These are phyloP conservation scores for Taurulus bubalis DNA, from an alignment of 2,113 vertebrate genomes.

Conservation along the genomic window DNA sequence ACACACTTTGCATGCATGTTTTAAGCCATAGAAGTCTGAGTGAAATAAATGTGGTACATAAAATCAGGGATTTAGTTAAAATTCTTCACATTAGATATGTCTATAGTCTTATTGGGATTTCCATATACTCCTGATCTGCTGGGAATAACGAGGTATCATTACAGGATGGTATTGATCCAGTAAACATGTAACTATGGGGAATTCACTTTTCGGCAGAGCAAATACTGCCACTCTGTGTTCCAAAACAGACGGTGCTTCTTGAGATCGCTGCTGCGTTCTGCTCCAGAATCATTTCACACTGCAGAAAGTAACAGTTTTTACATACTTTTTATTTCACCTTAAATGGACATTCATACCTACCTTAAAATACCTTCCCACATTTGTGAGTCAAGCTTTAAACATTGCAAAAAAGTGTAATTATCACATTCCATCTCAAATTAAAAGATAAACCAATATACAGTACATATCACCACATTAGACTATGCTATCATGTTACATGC, in stretches of 20 bases:
- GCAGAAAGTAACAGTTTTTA: not conserved
- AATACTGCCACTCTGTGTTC: conserved; percentile 85
- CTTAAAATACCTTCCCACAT: not conserved
- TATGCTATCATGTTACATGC: not conserved
- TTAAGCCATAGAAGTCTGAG: not conserved
- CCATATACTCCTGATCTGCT: not conserved
- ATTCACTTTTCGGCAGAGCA: conserved; percentile 68
- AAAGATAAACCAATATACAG: not conserved
- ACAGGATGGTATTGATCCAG: conserved; percentile 51
- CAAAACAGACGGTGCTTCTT: conserved; percentile 70
- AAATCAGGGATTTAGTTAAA: not conserved
- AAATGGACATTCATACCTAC: not conserved
- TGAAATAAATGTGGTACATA: not conserved
- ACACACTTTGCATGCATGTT: not conserved
- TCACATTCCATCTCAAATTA: not conserved
- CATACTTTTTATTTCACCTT: not conserved
- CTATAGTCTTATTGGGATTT: not conserved
- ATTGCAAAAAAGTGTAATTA: not conserved
- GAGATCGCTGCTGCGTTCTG: conserved; percentile 31
- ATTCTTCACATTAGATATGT: not conserved
- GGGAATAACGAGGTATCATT: conserved; percentile 5
- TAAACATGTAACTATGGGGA: conserved; percentile 30
- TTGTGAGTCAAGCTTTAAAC: not conserved
- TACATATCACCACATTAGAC: not conserved
- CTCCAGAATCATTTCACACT: conserved; percentile 1